These are phyloP conservation scores for Mycalesis mineus DNA, from an alignment of 2,888 invertebrate genomes.

Conservation along the genomic window DNA sequence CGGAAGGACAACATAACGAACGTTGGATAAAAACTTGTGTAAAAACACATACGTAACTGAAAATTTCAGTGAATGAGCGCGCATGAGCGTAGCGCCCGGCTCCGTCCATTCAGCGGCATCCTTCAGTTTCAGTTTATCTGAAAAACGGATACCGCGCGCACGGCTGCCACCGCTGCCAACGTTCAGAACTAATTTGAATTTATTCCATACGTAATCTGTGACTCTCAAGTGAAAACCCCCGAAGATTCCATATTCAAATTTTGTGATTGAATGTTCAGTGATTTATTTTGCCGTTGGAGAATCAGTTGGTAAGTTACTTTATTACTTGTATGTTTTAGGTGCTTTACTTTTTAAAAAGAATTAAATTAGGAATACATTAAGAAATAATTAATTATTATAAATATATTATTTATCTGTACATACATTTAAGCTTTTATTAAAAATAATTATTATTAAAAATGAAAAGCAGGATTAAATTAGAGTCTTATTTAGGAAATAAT, in stretches of 20 bases:
- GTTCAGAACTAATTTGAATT: constrained; percentile 36
- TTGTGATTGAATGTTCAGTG: constrained; percentile 15
- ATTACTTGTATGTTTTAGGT: no score
- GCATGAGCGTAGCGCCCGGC: constrained; percentile 53
- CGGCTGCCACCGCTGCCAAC: constrained; percentile 42
- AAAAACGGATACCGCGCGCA: constrained; percentile 61
- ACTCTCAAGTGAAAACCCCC: constrained; percentile 19
- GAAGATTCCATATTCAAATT: constrained; percentile 16
- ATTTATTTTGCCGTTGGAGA: not conserved
- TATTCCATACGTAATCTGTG: constrained; percentile 26
- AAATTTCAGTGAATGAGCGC: constrained; percentile 31
- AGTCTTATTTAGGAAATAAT: no score
- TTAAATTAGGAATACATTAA: no score
- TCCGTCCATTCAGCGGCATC: constrained; percentile 56
- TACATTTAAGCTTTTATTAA: no score
- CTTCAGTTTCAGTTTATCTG: constrained; percentile 57
- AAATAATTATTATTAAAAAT: no score
- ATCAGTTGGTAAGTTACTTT: not conserved
- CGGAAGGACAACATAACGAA: no score
- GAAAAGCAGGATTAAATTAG: no score
- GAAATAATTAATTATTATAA: no score
- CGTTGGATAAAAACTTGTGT: not conserved
- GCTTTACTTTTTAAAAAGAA: no score
- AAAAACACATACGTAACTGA: constrained; percentile 8
- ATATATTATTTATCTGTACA: no score